Percentiles rank a stretch among this genome's conserved stretches.
These are phyloP conservation scores for Stomorhina lunata DNA, from an alignment of 2,888 invertebrate species.

Conservation along the genomic window DNA sequence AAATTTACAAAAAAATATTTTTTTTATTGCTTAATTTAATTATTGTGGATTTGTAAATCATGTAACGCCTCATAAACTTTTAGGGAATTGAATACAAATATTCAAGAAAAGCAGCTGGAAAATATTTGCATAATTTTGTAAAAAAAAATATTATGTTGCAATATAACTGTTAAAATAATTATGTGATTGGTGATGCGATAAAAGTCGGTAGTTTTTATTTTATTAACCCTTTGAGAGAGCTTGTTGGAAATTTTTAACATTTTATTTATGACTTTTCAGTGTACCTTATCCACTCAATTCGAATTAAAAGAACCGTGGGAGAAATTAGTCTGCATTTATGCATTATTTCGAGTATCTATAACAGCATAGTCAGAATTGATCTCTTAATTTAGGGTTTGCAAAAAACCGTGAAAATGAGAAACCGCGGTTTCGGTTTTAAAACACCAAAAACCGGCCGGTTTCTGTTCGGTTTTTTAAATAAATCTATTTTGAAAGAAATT, in stretches of 20 bases:
- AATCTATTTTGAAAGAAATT: no score
- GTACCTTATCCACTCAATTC: no score
- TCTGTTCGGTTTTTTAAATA: no score
- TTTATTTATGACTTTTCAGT: no score
- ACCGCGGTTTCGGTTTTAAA: no score
- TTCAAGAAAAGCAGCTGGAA: not conserved
- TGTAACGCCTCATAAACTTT: constrained; percentile 55
- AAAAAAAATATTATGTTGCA: constrained; percentile 21
- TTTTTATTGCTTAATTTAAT: constrained; percentile 43
- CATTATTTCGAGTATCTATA: no score
- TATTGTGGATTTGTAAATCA: constrained; percentile 40
- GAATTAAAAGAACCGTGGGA: no score
- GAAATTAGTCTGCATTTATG: no score
- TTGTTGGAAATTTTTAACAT: not conserved
- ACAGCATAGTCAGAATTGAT: no score
- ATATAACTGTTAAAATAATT: constrained; percentile 2
- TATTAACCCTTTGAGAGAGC: not conserved
- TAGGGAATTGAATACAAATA: constrained; percentile 22
- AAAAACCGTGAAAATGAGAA: no score
- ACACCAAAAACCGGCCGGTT: no score
- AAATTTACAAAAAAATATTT: constrained; percentile 23
- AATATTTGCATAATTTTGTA: constrained; percentile 40
- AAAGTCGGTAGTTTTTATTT: not conserved
- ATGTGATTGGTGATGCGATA: constrained; percentile 35
- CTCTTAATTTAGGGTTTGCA: no score